A percentile compares a stretch with the other conserved stretches of the same genome.
phyloP scores from a whole-genome alignment of 2,113 vertebrate genomes.

The Clarias batrachus region DNA sequence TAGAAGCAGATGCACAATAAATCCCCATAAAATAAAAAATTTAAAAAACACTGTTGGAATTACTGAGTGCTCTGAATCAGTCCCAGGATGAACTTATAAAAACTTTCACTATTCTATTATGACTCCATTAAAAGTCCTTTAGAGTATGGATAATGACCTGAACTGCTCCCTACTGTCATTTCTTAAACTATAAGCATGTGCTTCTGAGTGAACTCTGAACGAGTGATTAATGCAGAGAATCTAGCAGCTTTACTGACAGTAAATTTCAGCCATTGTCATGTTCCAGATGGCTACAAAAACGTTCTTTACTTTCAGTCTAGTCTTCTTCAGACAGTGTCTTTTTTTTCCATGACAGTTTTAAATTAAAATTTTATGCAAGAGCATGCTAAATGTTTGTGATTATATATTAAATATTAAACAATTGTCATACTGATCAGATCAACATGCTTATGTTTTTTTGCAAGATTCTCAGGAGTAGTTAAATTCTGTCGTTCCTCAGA shows the following conservation, averaged over 20 bases:
- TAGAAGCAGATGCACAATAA: neutral
- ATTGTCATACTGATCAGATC: neutral
- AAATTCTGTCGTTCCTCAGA: neutral
- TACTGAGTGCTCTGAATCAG: neutral
- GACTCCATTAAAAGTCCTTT: neutral
- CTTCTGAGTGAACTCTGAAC: neutral
- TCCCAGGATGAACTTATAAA: neutral
- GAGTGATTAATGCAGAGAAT: conserved; percentile 50
- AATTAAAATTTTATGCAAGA: conserved; percentile 18
- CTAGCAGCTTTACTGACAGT: conserved; percentile 55
- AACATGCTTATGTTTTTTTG: neutral
- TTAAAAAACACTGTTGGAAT: too few species aligned
- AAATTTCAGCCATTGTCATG: conserved; percentile 45
- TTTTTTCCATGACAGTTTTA: conserved; percentile 10
- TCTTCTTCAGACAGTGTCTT: conserved; percentile 39
- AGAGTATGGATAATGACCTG: neutral
- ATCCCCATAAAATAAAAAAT: neutral
- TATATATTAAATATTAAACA: neutral
- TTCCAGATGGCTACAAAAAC: conserved; percentile 54
- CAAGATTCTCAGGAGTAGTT: neutral
- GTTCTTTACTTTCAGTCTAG: neutral
- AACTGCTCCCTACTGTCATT: neutral
- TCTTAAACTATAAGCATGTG: neutral
- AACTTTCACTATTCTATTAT: neutral
- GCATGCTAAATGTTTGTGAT: neutral